These are phyloP conservation scores for Escarpia spicata DNA, from an alignment of 2,888 invertebrate genomes.

Conservation along the genomic window DNA sequence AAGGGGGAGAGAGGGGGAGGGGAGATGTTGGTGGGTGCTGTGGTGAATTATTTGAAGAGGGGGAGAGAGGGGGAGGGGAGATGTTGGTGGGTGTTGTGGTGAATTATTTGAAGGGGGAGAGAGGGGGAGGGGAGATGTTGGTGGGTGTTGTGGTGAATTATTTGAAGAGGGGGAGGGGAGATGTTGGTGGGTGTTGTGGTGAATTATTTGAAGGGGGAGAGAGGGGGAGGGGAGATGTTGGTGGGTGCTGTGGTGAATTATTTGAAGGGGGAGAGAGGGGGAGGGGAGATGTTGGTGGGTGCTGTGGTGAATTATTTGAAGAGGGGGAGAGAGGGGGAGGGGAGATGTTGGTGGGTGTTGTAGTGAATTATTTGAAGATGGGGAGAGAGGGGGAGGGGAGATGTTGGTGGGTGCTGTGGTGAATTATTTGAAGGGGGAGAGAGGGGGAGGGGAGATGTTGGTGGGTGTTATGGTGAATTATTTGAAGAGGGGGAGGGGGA, in stretches of 20 bases:
- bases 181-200: too few relatives aligned
- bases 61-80: background rate
- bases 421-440: background rate
- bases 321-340: background rate
- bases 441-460: background rate
- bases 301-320: background rate
- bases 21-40: background rate
- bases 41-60: background rate
- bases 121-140: background rate
- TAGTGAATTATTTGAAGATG: background rate
- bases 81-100: background rate
- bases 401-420: background rate
- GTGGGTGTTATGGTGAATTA: background rate
- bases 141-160: background rate
- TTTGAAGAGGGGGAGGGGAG: too few relatives aligned
- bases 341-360: background rate
- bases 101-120: background rate
- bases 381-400: background rate
- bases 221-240: too few relatives aligned
- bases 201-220: too few relatives aligned
- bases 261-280: conserved; percentile 46
- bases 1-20: background rate
- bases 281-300: background rate
- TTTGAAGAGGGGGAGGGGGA: background rate
- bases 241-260: conserved; percentile 4